Conservation (phyloP, 2,113 vertebrate species). For the Tetrax tetrax region DNA sequence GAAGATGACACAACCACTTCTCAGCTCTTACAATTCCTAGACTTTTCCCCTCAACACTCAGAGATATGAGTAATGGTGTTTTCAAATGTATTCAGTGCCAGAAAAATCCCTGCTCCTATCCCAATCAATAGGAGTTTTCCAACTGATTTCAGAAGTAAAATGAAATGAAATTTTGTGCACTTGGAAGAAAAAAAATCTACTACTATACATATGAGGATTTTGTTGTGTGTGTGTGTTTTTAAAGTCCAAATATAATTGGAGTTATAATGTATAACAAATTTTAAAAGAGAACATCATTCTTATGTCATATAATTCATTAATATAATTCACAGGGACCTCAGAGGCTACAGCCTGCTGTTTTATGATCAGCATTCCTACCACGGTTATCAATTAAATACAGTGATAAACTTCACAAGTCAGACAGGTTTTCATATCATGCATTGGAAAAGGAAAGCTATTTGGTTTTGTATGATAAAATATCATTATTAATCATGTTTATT, state of each 20-base stretch:
- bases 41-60: background rate
- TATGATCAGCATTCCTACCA: slow-evolving; percentile 47
- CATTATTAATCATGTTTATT: background rate
- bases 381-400: slow-evolving; percentile 27
- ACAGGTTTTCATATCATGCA: background rate
- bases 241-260: background rate
- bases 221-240: background rate
- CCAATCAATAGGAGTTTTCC: background rate
- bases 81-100: background rate
- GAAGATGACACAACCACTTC: background rate
- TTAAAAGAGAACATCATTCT: background rate
- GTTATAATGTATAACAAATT: background rate
- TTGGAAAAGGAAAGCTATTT: slow-evolving; percentile 38
- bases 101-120: background rate
- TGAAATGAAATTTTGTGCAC: background rate
- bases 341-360: slow-evolving; percentile 17
- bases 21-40: background rate
- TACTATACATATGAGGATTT: accelerated
- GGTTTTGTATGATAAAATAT: background rate
- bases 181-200: background rate
- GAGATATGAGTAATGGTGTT: background rate
- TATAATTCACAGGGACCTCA: slow-evolving; percentile 23
- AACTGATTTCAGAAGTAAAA: background rate
- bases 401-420: slow-evolving; percentile 28
- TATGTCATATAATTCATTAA: slow-evolving; percentile 34